Base-by-base conservation (phyloP, 2,888 invertebrate genomes). In the Choreutis nemorana region DNA sequence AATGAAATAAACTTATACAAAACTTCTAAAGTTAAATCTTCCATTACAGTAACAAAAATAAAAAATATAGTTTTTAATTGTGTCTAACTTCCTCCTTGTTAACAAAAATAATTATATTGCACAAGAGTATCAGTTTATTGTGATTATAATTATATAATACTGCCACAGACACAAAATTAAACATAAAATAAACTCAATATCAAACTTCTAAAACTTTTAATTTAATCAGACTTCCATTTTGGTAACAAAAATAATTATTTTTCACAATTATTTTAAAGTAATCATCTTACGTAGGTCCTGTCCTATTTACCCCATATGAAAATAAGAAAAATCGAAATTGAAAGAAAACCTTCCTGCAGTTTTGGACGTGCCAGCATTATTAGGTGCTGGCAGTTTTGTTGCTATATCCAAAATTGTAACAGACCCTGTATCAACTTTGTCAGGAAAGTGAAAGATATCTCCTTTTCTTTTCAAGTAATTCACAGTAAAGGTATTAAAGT, bases 271-370 rank as follows among this genome's bases (percentile, higher is more conserved):
- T n/a, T n/a, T n/a, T 23, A 23, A 9, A 11, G 23, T 23, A 23
- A 23, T 23, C 23, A 23, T 23, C 23, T 4, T 14, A 23, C n/a
- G 14, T 23, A 14, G 14, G 14, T 13, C 11, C 11, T 6, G 14
- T 12, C 11, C 11, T 13, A 23, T 13, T 23, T 23, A 14, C 11
- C 11, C 7, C n/a, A n/a, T n/a, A n/a, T n/a, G n/a, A n/a, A n/a
- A n/a, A n/a, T n/a, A n/a, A n/a, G n/a, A n/a, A n/a, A n/a, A n/a
- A 18, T 18, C 8, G 5, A 18, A 18, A 18, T 26, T 8, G n/a
- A 14, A 18, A 8, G 15, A 26, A 26, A 14, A 14, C 26, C 14
- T 26, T 26, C 26, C 26, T 26, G 26, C 26, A 26, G 26, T 23
- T 23, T 14, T 23, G 23, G 11, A 23, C 23, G 23, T 23, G 23